Base-by-base conservation (phyloP, 2,888 invertebrate species). In the Trilocha varians region DNA sequence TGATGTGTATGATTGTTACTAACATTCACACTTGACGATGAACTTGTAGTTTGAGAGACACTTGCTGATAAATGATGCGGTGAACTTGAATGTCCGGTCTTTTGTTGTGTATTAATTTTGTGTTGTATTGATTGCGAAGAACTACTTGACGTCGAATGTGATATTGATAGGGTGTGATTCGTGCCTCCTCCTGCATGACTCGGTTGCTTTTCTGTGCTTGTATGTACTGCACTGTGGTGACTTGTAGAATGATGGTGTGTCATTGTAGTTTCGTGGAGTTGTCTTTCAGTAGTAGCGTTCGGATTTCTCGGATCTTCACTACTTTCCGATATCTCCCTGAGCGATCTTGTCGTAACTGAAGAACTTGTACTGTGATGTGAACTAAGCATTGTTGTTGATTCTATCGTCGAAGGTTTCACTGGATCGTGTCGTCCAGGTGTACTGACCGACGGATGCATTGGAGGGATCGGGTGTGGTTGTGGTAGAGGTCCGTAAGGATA, bases 401-500 rank as follows among this genome's bases (percentile, higher is more conserved):
- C 91, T 36, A 89, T 88, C n/a, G 86, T 77, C 6, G 84, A 64
- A 25, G 86, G 82, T 65, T 87, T 87, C 17, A 80, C 80, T 54
- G 83, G 79, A 25, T 87, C 87, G 51, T 87, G 87, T 45, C 87
- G 64, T 47, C 83, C 79, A 43, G 85, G 74, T 18, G 78, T 70
- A 53, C 82, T 84, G 9, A 78, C 63, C 47, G 87, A 57, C 53
- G 88, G 68, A 55, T 86, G 88, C 59, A 91, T 90, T 2, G 91
- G 92, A 13, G 91, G 91, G 62, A 91, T 90, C 5, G 92, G 90
- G 56, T 91, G 92, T 2, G 93, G 92, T 59, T 91, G 92, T 3
- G 92, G 91, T 46, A 92, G 87, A 1, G 91, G 90, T 5, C 90
- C 90, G 55, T 94, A 90, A 40, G 93, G 88, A 82, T 93, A 92